A percentile compares a stretch with the other conserved stretches of the same genome.
phyloP scores from a whole-genome alignment of 2,113 vertebrate genomes.

The Chionomys nivalis region DNA sequence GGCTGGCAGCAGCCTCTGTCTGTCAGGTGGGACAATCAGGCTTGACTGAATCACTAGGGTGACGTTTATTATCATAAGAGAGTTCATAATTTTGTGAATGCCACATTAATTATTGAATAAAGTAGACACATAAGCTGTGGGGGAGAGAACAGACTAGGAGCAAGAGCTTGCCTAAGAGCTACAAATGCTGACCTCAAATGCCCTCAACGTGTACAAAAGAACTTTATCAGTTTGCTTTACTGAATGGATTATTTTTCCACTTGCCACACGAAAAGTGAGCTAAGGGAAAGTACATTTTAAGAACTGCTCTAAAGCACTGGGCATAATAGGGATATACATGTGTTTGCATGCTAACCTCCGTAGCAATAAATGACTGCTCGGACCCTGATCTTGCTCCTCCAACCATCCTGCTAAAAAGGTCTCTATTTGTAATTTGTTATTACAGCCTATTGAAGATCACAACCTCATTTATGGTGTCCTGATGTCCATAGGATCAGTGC shows the following conservation, averaged over 20 bases:
- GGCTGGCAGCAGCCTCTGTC: neutral
- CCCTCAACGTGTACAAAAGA: neutral
- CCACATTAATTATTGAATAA: neutral
- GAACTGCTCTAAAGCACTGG: neutral
- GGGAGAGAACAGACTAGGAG: neutral
- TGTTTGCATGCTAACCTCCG: neutral
- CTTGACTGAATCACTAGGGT: neutral
- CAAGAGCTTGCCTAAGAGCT: neutral
- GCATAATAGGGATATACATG: neutral
- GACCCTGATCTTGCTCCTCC: neutral
- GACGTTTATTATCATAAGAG: slow-evolving; percentile 40
- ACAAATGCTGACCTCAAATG: neutral
- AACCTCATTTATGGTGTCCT: neutral
- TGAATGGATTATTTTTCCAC: neutral
- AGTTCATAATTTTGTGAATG: neutral
- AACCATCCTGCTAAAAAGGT: neutral
- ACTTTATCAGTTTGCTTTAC: neutral
- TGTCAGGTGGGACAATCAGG: neutral
- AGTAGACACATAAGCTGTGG: neutral
- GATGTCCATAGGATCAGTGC: neutral
- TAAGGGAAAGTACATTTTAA: neutral
- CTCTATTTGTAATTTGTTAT: neutral
- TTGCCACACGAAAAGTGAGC: neutral
- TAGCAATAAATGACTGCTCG: neutral
- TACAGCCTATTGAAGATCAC: neutral